Evolutionary conservation across 2,888 invertebrate species (phyloP).

Genomic region (Antitype chi): DNA sequence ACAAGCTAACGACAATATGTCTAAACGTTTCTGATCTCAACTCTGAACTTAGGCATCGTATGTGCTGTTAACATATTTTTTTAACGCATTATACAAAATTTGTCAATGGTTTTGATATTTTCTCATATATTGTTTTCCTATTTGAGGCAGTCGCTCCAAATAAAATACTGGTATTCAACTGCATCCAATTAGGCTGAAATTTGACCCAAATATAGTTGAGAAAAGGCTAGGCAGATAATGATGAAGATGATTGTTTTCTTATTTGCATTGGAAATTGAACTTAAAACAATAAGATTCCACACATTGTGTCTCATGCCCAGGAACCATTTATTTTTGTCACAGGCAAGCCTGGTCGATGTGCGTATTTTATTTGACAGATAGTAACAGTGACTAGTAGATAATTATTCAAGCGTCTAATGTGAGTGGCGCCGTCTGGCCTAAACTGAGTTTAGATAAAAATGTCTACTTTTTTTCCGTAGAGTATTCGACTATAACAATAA

Average conservation of each 20-base stretch:
- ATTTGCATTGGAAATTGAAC: background rate
- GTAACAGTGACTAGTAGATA: conserved; percentile 41
- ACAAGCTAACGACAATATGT: conserved; percentile 13
- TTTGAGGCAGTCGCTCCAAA: background rate
- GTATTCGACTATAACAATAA: background rate
- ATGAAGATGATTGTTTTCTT: too few relatives aligned
- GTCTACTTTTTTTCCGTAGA: background rate
- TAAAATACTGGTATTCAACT: too few relatives aligned
- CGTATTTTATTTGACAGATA: conserved; percentile 25
- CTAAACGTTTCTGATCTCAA: background rate
- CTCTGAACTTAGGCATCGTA: background rate
- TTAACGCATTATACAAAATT: background rate
- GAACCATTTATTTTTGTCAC: conserved; percentile 38
- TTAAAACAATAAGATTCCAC: background rate
- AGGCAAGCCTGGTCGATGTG: background rate
- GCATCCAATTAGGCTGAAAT: too few relatives aligned
- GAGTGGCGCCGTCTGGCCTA: conserved; percentile 47
- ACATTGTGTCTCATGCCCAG: conserved; percentile 1
- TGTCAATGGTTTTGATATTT: background rate
- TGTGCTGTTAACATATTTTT: background rate
- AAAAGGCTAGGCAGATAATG: too few relatives aligned
- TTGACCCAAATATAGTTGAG: too few relatives aligned
- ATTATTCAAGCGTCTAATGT: conserved; percentile 53
- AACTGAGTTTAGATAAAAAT: conserved; percentile 5
- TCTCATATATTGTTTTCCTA: background rate